These are phyloP conservation scores for Diploptera punctata DNA, from an alignment of 2,888 invertebrate genomes.

Conservation along the genomic window DNA sequence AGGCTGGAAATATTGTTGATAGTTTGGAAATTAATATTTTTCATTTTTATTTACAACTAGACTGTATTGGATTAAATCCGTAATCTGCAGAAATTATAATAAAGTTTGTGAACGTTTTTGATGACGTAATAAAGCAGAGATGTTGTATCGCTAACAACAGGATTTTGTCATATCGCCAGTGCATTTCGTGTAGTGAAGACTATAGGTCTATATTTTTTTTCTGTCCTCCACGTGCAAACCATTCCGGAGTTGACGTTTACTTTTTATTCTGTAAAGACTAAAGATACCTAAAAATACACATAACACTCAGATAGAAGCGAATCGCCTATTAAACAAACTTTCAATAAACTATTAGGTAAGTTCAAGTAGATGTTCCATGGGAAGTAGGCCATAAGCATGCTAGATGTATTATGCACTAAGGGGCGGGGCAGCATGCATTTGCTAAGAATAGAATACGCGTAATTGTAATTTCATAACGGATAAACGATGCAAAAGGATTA, in stretches of 20 bases:
- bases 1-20: no score
- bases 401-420: constrained; percentile 1
- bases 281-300: no score
- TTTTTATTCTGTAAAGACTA: background rate
- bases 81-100: no score
- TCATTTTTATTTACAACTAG: no score
- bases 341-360: background rate
- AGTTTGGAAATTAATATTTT: no score
- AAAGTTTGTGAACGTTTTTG: background rate
- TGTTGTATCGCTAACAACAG: constrained; percentile 8
- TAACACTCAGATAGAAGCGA: background rate
- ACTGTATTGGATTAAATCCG: no score
- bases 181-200: constrained; percentile 3
- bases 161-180: no score
- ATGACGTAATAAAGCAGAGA: background rate
- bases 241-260: constrained; percentile 20
- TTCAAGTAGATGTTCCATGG: background rate
- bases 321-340: background rate
- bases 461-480: background rate
- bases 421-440: constrained; percentile 23
- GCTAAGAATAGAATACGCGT: constrained; percentile 14
- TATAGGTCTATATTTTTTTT: constrained; percentile 13
- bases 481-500: no score
- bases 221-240: constrained; percentile 30
- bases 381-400: background rate